Base-by-base conservation (phyloP, 2,113 vertebrate species). In the Perca flavescens region DNA sequence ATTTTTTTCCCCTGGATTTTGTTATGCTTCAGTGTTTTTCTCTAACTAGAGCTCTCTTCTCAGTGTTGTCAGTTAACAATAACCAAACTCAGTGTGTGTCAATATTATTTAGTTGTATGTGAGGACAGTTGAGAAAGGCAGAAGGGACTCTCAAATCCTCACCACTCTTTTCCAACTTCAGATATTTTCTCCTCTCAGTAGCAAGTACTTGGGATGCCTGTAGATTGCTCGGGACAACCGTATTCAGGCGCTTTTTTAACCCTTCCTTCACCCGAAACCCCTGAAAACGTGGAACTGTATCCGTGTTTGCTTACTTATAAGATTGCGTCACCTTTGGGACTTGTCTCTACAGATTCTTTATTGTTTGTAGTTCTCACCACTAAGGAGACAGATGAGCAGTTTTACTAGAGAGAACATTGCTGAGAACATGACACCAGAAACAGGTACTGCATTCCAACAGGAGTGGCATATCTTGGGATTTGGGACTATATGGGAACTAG, bases 321-420 rank as follows among this genome's bases (percentile, higher is more conserved):
- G 40, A 57, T 77, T 60, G 6, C 14, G 47, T 74, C 84, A 88
- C 21, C 40, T 36, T 19, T 66, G 58, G 43, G 80, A 77, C 88
- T 67, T 88, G 91, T 88, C 88, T 84, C 62, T 75, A 73, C 90
- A 92, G 71, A 88, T 83, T 74, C 46, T 36, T 12, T 17, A 74
- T 68, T 40, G 62, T 77, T 88, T 86, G 34, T 43, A 65, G 53
- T 72, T 80, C 46, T 80, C 75, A 79, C 82, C 50, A 50, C 70
- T 4, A 50, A 82, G 64, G 74, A 74, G 50, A 60, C 82, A 58
- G 54, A 70, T 56, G 46, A 74, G 49, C 65, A 58, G 53, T 72
- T 87, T 85, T 61, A 88, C 76, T 28, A 22, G 68, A 87, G 91
- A 87, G 77, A 82, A 84, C 61, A 89, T 92, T 92, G 88, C 86